Evolutionary conservation across 2,888 invertebrate genomes (phyloP).

Genomic region (Andrena haemorrhoa): DNA sequence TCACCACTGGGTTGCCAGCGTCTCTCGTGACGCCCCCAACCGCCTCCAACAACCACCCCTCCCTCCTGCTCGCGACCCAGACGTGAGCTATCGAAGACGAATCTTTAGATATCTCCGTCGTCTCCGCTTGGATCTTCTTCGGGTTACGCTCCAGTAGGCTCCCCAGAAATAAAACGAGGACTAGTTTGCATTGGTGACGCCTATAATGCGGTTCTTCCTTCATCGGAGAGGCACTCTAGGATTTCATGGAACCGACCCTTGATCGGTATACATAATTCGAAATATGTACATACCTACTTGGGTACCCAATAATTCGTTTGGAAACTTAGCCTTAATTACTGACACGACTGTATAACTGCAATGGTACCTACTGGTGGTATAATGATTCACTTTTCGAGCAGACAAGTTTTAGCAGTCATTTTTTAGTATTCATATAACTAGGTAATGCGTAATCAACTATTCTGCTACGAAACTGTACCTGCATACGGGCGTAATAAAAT

Average conservation of each 20-base stretch:
- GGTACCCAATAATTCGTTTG: too few relatives aligned
- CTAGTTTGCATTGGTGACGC: slow-evolving; percentile 47
- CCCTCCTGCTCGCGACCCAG: slow-evolving; percentile 44
- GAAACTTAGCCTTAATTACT: too few relatives aligned
- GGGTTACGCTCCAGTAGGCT: slow-evolving; percentile 66
- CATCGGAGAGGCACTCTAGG: slow-evolving; percentile 19
- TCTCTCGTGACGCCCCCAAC: slow-evolving; percentile 59
- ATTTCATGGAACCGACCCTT: slow-evolving; percentile 22
- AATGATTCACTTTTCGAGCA: too few relatives aligned
- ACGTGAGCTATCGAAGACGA: slow-evolving; percentile 69
- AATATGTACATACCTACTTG: not conserved
- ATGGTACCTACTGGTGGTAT: too few relatives aligned
- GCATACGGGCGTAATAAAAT: too few relatives aligned
- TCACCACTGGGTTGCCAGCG: slow-evolving; percentile 36
- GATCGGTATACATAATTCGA: slow-evolving; percentile 34
- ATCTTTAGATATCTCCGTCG: slow-evolving; percentile 74
- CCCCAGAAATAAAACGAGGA: slow-evolving; percentile 60
- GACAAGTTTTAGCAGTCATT: too few relatives aligned
- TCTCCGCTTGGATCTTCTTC: slow-evolving; percentile 69
- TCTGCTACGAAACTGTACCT: too few relatives aligned
- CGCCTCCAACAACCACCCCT: slow-evolving; percentile 53
- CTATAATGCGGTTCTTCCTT: slow-evolving; percentile 13
- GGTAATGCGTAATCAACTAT: too few relatives aligned
- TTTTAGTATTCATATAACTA: too few relatives aligned
- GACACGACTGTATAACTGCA: too few relatives aligned